Base-by-base conservation (phyloP, 2,113 vertebrate genomes). In the Psettodes erumei region DNA sequence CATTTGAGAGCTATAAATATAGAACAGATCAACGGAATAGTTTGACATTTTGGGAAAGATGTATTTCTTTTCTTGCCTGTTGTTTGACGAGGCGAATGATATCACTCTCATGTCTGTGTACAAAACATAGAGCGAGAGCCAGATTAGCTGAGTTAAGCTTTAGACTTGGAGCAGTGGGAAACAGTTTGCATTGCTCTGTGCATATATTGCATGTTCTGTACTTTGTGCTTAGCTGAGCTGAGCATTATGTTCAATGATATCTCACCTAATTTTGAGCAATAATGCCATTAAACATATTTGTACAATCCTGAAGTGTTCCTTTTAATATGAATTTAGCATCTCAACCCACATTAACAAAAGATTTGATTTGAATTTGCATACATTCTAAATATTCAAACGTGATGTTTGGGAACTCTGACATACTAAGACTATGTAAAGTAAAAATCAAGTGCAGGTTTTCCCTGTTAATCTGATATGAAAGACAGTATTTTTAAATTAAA, bases 401-500 rank as follows among this genome's bases (percentile, higher is more conserved):
- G 10, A n/a, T 27, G 10, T 32, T 45, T 45, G 18, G 11, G 10
- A 45, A 63, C 45, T 19, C 9, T 45, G 19, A 42, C 8, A 45
- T 30, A 16, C 27, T 30, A 2, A 43, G 10, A 27, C 38, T 9
- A 4, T 45, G 9, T 45, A 21, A 25, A 63, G 40, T 45, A 11
- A 10, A 62, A 30, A 47, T 18, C 12, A 16, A 32, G 18, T 30
- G 10, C 27, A 65, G 62, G 27, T 43, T 27, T 32, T 43, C 55
- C 6, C 15, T 43, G 3, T 23, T 70, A 12, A 33, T 33, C 42
- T 58, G 23, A 61, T 50, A 50, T 33, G 19, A 15, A 62, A 35
- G 56, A 37, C 30, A 35, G 32, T 38, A 27, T 23, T 8, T 13
- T 47, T 50, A n/a, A 37, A 67, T 65, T 60, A 66, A 21, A 45